Evolutionary conservation across 2,113 vertebrate species (phyloP).

Genomic region (Erythrocercus mccallii): DNA sequence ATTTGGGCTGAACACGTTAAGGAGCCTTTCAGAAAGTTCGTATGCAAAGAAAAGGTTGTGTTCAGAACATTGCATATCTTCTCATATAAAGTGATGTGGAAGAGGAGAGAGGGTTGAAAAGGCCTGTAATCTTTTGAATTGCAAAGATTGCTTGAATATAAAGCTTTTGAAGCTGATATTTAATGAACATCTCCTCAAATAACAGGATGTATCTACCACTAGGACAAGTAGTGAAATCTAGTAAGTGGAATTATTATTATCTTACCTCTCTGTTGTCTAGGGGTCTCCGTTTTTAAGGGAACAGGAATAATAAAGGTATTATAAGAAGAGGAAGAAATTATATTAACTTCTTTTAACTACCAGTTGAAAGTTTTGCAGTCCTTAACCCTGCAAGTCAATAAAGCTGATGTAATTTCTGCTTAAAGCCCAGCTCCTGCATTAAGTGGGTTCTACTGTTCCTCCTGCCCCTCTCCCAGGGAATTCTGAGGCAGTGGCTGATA

Average conservation of each 20-base stretch:
- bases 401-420: background rate
- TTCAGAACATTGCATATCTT: background rate
- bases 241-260: background rate
- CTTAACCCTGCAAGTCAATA: fast-evolving
- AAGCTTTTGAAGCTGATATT: background rate
- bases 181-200: background rate
- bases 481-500: background rate
- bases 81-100: background rate
- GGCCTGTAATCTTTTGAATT: background rate
- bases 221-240: background rate
- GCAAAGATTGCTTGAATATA: background rate
- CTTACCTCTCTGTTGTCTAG: background rate
- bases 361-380: background rate
- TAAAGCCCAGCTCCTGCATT: background rate
- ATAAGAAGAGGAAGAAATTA: background rate
- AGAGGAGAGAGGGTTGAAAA: background rate
- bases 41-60: background rate
- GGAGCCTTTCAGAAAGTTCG: background rate
- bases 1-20: background rate
- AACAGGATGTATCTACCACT: background rate
- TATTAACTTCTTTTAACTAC: background rate
- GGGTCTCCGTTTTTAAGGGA: background rate
- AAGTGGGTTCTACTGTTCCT: background rate
- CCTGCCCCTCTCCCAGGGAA: background rate
- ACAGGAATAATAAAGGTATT: background rate